Evolutionary conservation across 2,888 invertebrate genomes (phyloP).

Genomic region (Stenoptilia bipunctidactyla): DNA sequence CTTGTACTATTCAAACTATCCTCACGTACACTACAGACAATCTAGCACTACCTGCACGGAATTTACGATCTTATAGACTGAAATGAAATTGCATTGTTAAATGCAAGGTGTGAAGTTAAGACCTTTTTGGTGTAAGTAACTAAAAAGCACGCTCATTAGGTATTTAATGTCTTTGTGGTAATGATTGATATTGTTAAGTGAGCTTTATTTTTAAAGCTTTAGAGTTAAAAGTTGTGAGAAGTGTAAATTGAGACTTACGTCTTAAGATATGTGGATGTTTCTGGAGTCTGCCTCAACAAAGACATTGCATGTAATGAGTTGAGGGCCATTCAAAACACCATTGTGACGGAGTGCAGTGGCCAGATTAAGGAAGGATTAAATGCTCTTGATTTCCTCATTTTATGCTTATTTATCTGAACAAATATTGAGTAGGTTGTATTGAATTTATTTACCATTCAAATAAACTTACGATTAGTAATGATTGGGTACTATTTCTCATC

Average conservation of each 20-base stretch:
- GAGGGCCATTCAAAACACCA: conserved; percentile 61
- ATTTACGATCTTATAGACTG: conserved; percentile 10
- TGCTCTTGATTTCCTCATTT: too few relatives aligned
- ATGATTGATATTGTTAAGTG: conserved; percentile 13
- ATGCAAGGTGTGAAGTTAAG: conserved; percentile 24
- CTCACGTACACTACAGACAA: conserved; percentile 14
- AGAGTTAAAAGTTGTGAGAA: conserved; percentile 17
- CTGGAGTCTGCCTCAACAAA: conserved; percentile 45
- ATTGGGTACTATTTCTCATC: too few relatives aligned
- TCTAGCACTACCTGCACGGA: conserved; percentile 8
- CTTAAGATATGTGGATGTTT: conserved; percentile 24
- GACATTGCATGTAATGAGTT: conserved; percentile 62
- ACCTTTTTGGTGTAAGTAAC: conserved; percentile 31
- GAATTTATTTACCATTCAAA: too few relatives aligned
- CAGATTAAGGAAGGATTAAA: too few relatives aligned
- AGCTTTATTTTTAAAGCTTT: conserved; percentile 5
- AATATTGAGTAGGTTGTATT: too few relatives aligned
- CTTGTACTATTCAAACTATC: conserved; percentile 40
- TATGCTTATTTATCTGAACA: too few relatives aligned
- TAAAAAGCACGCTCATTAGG: conserved; percentile 50
- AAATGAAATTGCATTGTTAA: conserved; percentile 8
- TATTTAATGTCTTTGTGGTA: conserved; percentile 50
- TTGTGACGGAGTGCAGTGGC: conserved; percentile 12
- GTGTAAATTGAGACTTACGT: conserved; percentile 23
- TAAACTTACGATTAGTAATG: too few relatives aligned